A percentile compares a stretch with the other conserved stretches of the same genome.
phyloP scores from a whole-genome alignment of 2,888 invertebrate genomes.

The Argyresthia albistria region DNA sequence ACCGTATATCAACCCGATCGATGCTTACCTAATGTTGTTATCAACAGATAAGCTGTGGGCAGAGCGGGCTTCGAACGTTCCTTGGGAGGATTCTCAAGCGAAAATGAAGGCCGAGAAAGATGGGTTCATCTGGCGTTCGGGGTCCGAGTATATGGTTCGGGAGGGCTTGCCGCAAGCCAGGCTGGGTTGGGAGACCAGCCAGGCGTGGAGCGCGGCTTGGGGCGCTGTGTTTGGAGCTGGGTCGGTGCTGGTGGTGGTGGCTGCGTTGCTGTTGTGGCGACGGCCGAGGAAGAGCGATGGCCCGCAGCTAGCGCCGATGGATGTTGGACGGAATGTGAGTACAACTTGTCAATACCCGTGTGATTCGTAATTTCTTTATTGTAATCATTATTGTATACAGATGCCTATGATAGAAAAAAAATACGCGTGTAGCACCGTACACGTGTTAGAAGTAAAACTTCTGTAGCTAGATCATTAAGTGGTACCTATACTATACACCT shows the following conservation, averaged over 20 bases:
- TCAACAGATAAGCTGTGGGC: slow-evolving; percentile 62
- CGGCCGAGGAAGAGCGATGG: slow-evolving; percentile 36
- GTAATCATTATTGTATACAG: too few relatives aligned
- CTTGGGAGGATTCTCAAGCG: slow-evolving; percentile 29
- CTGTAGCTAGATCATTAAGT: too few relatives aligned
- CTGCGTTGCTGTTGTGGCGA: slow-evolving; percentile 39
- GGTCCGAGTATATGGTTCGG: neutral
- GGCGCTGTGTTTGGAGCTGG: slow-evolving; percentile 55
- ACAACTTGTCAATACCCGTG: neutral
- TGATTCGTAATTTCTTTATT: too few relatives aligned
- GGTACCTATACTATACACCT: too few relatives aligned
- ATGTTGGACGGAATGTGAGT: slow-evolving; percentile 53
- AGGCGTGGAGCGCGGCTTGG: slow-evolving; percentile 48
- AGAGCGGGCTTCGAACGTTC: slow-evolving; percentile 33
- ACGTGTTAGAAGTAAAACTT: too few relatives aligned
- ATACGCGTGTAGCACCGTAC: too few relatives aligned
- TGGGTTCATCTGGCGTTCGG: too few relatives aligned
- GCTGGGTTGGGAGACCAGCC: slow-evolving; percentile 17
- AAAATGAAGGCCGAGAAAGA: slow-evolving; percentile 18
- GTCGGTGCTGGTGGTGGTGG: slow-evolving; percentile 45
- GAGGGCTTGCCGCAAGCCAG: slow-evolving; percentile 27
- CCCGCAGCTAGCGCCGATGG: slow-evolving; percentile 50
- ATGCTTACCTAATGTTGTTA: slow-evolving; percentile 43
- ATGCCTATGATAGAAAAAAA: too few relatives aligned
- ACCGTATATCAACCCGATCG: slow-evolving; percentile 28